Conservation (phyloP, 2,888 invertebrate species). For the Chymomyza fuscimana region DNA sequence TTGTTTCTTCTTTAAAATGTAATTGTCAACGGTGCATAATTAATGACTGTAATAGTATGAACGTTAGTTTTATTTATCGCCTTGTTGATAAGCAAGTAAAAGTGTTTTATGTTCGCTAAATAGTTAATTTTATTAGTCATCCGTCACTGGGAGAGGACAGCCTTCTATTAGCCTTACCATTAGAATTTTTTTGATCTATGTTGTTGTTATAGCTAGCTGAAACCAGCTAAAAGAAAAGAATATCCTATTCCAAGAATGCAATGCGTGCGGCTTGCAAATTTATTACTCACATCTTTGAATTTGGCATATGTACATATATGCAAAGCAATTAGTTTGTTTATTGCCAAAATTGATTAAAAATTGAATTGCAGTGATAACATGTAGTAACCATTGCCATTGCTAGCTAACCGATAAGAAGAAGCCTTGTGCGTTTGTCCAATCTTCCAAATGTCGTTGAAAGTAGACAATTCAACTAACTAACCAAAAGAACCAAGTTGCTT, state of each 20-base stretch:
- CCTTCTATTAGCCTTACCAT: background rate
- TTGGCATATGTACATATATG: background rate
- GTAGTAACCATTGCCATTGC: background rate
- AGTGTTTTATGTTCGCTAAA: conserved; percentile 42
- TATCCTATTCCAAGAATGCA: no score
- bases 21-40: conserved; percentile 28
- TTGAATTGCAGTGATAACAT: no score
- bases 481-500: background rate
- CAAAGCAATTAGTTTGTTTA: conserved; percentile 46
- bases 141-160: background rate
- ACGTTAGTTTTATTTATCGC: conserved; percentile 61
- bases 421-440: conserved; percentile 38
- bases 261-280: no score
- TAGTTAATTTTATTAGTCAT: background rate
- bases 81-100: conserved; percentile 64
- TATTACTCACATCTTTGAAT: no score
- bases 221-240: no score
- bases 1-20: conserved; percentile 44
- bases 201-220: no score
- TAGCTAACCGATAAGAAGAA: conserved; percentile 48
- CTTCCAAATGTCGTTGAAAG: conserved; percentile 39
- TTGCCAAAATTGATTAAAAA: conserved; percentile 58
- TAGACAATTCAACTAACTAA: background rate
- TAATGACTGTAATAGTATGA: conserved; percentile 41
- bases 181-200: background rate